phyloP scores from a whole-genome alignment of 2,113 vertebrate species.

The Eudyptes chrysolophus region DNA sequence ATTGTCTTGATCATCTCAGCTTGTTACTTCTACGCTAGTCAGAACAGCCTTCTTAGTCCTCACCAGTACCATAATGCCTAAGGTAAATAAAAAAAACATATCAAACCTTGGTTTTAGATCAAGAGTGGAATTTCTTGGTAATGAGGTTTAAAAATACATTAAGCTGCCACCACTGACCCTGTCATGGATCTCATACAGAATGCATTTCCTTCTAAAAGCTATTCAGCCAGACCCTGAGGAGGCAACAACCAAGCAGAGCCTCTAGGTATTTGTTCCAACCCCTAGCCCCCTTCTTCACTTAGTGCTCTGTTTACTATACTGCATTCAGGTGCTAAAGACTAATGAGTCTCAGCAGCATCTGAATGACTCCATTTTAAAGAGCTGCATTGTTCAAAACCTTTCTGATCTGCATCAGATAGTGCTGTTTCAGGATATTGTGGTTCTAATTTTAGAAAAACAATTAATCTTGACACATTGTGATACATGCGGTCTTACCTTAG shows the following conservation, averaged over 20 bases:
- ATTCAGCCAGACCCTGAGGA: background rate
- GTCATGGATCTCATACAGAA: background rate
- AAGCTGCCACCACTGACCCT: background rate
- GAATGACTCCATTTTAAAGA: background rate
- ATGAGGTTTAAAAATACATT: background rate
- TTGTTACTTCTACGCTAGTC: constrained; percentile 8
- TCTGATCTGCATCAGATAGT: background rate
- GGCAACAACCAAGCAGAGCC: background rate
- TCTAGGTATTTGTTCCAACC: background rate
- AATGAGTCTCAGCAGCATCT: background rate
- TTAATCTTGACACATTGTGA: background rate
- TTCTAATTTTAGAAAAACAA: constrained; percentile 11
- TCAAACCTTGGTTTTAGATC: background rate
- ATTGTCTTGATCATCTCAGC: background rate
- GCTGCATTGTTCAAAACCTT: background rate
- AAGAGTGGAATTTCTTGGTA: background rate
- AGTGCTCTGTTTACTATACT: background rate
- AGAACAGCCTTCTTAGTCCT: background rate
- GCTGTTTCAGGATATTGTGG: background rate
- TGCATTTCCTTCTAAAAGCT: background rate
- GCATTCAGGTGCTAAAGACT: background rate
- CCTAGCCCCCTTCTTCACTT: background rate
- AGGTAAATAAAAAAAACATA: background rate
- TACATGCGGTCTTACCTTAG: background rate
- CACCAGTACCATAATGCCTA: background rate